Evolutionary conservation across 1,140 invertebrate genomes (phyloP).

Genomic region (Stenopsyche tienmushanensis): DNA sequence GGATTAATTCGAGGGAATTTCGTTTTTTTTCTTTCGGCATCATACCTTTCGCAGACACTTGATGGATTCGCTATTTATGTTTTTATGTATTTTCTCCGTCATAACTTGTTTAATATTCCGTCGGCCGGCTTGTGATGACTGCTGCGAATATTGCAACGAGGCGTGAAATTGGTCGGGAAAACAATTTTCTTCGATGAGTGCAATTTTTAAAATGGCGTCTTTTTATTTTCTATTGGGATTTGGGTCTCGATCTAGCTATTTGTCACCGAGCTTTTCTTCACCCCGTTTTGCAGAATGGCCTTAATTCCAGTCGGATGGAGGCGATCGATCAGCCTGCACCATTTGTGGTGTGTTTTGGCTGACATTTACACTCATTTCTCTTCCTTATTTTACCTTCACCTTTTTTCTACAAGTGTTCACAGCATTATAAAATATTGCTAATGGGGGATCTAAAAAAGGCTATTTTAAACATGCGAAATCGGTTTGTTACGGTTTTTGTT

Average conservation of each 20-base stretch:
- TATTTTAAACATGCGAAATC: too few relatives aligned
- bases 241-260: background rate
- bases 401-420: background rate
- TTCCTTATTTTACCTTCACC: background rate
- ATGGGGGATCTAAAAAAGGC: too few relatives aligned
- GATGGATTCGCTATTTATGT: too few relatives aligned
- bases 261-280: background rate
- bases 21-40: too few relatives aligned
- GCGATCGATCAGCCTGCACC: conserved; percentile 7
- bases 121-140: background rate
- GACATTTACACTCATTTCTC: conserved; percentile 2
- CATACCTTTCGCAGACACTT: too few relatives aligned
- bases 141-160: too few relatives aligned
- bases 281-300: background rate
- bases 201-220: background rate
- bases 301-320: conserved; percentile 5
- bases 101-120: background rate
- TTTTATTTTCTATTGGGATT: too few relatives aligned
- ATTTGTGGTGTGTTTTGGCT: conserved; percentile 1
- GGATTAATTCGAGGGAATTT: too few relatives aligned
- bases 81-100: background rate
- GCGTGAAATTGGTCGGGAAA: too few relatives aligned
- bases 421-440: background rate
- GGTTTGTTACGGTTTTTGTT: too few relatives aligned
- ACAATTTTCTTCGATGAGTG: conserved; percentile 3